Percentiles rank a stretch among this genome's conserved stretches.
Conservation (phyloP, 2,113 vertebrate species). For the Psittacula cyanocephala region DNA sequence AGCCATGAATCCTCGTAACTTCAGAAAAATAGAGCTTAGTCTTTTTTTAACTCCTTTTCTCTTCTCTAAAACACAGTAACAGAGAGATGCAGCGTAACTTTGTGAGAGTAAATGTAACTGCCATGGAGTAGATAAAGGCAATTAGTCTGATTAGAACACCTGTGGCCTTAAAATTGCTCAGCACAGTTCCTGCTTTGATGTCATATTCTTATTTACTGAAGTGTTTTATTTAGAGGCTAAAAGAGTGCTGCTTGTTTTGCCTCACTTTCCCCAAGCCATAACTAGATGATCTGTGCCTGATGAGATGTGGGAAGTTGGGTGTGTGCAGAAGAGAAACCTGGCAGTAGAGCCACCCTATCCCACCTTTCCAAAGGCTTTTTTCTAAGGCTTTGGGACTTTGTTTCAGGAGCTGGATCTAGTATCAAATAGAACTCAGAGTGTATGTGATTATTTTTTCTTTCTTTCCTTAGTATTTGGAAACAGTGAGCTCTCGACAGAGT, state of each 20-base stretch:
- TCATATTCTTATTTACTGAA: background rate
- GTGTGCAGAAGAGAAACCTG: background rate
- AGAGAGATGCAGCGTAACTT: background rate
- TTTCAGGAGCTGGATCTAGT: background rate
- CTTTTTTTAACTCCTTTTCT: background rate
- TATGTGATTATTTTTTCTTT: background rate
- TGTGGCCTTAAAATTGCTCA: background rate
- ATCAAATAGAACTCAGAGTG: background rate
- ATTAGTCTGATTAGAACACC: background rate
- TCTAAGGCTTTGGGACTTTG: background rate
- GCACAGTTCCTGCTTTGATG: background rate
- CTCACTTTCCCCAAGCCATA: background rate
- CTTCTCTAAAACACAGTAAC: background rate
- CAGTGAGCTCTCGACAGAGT: conserved; percentile 85
- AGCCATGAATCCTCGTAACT: background rate
- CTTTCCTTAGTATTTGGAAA: conserved; percentile 84
- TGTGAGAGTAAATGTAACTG: background rate
- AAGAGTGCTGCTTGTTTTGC: background rate
- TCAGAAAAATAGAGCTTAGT: background rate
- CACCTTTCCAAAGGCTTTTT: background rate
- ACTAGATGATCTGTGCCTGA: background rate
- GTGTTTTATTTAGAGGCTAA: background rate
- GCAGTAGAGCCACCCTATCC: background rate
- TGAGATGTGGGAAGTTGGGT: background rate
- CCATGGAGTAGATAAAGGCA: background rate